Evolutionary conservation across 2,113 vertebrate species (phyloP), one percentile per base, ranked within the genome.

Genomic region (Cyprinodon tularosa): DNA sequence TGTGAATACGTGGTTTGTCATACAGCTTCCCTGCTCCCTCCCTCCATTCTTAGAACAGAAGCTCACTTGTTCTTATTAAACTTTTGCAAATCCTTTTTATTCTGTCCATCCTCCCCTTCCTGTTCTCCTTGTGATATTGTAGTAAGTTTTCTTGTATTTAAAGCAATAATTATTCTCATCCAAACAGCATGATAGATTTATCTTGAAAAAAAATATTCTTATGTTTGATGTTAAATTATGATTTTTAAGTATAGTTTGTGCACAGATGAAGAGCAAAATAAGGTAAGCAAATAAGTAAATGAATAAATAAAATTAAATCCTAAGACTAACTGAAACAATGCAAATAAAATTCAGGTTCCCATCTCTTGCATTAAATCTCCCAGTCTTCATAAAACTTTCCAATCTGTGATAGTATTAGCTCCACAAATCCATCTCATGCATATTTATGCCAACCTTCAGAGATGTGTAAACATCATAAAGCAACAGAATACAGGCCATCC

Each of bases 321-420:
- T 7, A 76, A 80, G 79, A 79, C 69, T 29, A 64, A 75, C 77
- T 74, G 53, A 76, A 61, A 6, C 78, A 22, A 47, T 44, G 66
- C 71, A 76, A 89, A 78, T 62, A 78, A 76, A 82, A 88, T 72
- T 79, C 74, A 78, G 72, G 84, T 84, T 83, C 80, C 8, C 45
- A 40, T 62, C 50, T 39, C n/a, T 44, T 50, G 37, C 8, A 22
- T 74, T 74, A 76, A 85, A 82, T 73, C 66, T 74, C 60, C 69
- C 62, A 4, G 47, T 78, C 66, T 77, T 78, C 78, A 62, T 80
- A 81, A 68, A 82, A 80, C 77, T 39, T 68, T 59, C 65, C 60
- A 74, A 22, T 75, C 65, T 83, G 83, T 84, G 84, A 86, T 84
- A 74, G 50, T 20, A 82, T 85, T 38, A 65, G 40, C 14, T 3